Base-by-base conservation (phyloP, 2,888 invertebrate genomes). In the Zootermopsis nevadensis region DNA sequence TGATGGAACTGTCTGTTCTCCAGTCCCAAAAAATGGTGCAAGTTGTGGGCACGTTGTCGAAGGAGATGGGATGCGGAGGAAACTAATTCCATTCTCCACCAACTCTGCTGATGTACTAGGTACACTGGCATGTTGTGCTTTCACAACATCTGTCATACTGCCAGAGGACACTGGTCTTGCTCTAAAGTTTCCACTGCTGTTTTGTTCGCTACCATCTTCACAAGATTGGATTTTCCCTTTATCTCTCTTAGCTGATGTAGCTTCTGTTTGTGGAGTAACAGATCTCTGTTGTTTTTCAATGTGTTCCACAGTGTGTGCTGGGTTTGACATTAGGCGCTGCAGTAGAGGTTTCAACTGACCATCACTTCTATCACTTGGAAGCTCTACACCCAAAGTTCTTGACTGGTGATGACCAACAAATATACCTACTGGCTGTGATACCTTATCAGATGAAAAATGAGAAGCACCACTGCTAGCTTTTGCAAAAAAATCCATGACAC, bases 401-500 rank as follows among this genome's bases (percentile, higher is more conserved):
- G 42, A 38, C 19, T 31, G 38, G 24, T 80, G 82, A 60, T 77
- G 82, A 24, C 76, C 60, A 79, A 66, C 38, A 60, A 83, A 84
- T 27, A 85, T 27, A 19, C 77, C 82, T 31, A 77, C 72, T 30
- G 80, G 80, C 35, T 83, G 82, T 24, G 82, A 72, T 33, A 77
- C 60, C 66, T 80, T 80, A 30, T 83, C 83, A 35, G 83, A 30
- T n/a, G 60, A 38, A 83, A 84, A 84, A 77, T 85, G 84, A 19
- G 85, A 72, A 15, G 79, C 80, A 53, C 83, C 92, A 77, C 91
- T 89, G 8, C 93, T 92, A 24, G 95, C 95, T 89, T 94, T 95
- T 4, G 96, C 96, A 88, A 97, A 96, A 89, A 97, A 97, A 88
- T 96, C 96, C 93, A 96, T 94, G 4, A 97, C 96, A 89, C 96